Base-by-base conservation (phyloP, 2,888 invertebrate species). In the Actias luna region DNA sequence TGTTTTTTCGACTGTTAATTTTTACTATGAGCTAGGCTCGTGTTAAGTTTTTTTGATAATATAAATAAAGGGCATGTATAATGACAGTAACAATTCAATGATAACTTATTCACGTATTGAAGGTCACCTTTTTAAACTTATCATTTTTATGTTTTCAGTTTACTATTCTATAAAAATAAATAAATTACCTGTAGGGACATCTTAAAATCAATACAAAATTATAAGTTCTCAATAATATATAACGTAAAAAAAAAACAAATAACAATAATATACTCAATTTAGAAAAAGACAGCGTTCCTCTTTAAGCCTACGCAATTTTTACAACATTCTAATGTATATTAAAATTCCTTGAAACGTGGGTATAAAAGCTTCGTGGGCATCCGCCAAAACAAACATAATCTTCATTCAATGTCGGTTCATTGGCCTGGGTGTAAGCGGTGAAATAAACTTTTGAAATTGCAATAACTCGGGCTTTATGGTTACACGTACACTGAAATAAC, bases 381-480 rank as follows among this genome's bases (percentile, higher is more conserved):
- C 65, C 60, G 74, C 74, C 72, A 80, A 80, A 75, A 78, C 71
- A 76, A 78, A 77, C 75, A 79, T 62, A 66, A 71, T 76, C 68
- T 72, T 72, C 72, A 72, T 70, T 67, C 70, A 66, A 64, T 63
- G 69, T 62, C 63, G 67, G 78, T 77, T 79, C 79, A 77, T 70
- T 71, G 75, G 69, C 71, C 74, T 69, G 69, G 35, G 67, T 73
- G 70, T 73, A 74, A 72, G 66, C 67, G 64, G 69, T 69, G 75
- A 75, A 78, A 78, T 77, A 79, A 79, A 80, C 73, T 76, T 73
- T 69, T 70, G 68, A 72, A 76, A 75, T 76, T 78, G 76, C 77
- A 78, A 71, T 77, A 73, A 77, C 70, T 68, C 69, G 61, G n/a
- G 68, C 69, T 76, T 77, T 78, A 80, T 71, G 75, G 75, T 77